phyloP scores from a whole-genome alignment of 2,797 vertebrate species.

The Triplophysa bombifrons region DNA sequence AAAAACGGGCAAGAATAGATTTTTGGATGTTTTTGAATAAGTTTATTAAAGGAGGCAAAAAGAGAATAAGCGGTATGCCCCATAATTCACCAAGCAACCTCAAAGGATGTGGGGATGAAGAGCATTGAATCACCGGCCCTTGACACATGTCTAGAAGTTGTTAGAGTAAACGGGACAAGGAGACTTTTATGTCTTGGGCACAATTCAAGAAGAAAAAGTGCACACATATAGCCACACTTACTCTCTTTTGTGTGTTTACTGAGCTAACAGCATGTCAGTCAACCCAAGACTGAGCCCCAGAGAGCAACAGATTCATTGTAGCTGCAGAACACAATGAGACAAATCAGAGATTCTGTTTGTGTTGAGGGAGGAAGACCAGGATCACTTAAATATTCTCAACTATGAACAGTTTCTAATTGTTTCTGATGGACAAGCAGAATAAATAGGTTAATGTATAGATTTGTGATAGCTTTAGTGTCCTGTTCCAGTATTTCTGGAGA shows the following conservation, averaged over 20 bases:
- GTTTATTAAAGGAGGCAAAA: constrained; percentile 50
- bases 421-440: too few relatives aligned
- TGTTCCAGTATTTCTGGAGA: background rate
- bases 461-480: too few relatives aligned
- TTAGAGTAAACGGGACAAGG: constrained; percentile 67
- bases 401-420: too few relatives aligned
- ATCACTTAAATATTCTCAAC: background rate
- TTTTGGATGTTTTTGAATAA: background rate
- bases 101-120: constrained; percentile 67
- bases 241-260: constrained; percentile 61
- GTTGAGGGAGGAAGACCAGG: constrained; percentile 75
- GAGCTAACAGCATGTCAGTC: constrained; percentile 58
- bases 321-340: constrained; percentile 67
- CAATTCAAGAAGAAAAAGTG: constrained; percentile 53
- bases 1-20: background rate
- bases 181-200: constrained; percentile 66
- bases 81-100: constrained; percentile 64
- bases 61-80: constrained; percentile 53
- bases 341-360: constrained; percentile 82
- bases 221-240: constrained; percentile 59
- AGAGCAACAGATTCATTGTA: constrained; percentile 65
- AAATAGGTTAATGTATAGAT: too few relatives aligned
- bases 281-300: constrained; percentile 68
- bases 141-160: constrained; percentile 61
- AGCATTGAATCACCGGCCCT: constrained; percentile 60